A percentile compares a stretch with the other conserved stretches of the same genome.
These are phyloP conservation scores for Myiothlypis chrysogaster DNA, from an alignment of 2,797 vertebrate species.

Conservation along the genomic window DNA sequence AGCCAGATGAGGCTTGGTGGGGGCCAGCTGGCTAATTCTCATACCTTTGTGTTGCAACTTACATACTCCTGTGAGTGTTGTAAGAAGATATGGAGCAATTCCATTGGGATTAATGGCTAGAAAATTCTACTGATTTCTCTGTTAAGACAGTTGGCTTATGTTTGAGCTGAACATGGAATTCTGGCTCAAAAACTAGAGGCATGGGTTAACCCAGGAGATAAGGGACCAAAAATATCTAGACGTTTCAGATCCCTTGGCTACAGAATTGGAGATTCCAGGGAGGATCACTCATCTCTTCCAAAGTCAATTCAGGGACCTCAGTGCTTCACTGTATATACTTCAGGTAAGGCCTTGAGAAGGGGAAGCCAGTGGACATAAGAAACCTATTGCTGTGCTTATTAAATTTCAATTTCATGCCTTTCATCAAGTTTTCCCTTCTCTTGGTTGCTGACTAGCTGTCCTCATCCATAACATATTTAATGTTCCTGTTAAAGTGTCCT, in stretches of 20 bases:
- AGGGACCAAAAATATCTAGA: background rate
- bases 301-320: background rate
- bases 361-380: background rate
- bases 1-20: background rate
- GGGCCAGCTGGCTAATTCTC: background rate
- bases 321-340: background rate
- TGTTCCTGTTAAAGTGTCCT: background rate
- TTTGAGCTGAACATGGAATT: background rate
- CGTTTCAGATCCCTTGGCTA: background rate
- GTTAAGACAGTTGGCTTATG: background rate
- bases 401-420: background rate
- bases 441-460: background rate
- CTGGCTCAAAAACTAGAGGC: background rate
- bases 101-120: background rate
- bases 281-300: background rate
- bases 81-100: slow-evolving; percentile 44
- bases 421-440: background rate
- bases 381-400: background rate
- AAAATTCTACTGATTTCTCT: slow-evolving; percentile 2
- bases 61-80: background rate
- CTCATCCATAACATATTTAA: background rate
- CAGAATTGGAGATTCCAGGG: background rate
- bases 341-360: background rate
- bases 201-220: background rate
- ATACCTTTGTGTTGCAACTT: background rate